Conservation (phyloP, 2,797 vertebrate genomes). For the Molossus molossus region DNA sequence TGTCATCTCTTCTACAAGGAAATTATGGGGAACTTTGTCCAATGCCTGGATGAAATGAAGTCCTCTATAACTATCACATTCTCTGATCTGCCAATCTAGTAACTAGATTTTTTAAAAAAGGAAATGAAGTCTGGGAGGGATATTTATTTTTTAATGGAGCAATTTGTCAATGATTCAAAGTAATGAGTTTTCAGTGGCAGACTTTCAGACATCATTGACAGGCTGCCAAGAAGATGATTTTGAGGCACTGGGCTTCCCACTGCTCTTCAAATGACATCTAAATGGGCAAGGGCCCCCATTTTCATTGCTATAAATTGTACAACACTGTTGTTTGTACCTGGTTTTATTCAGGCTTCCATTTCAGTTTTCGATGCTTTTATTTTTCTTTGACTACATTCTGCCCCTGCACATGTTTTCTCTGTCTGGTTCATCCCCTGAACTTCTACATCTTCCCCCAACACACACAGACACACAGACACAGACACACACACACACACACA, state of each 20-base stretch:
- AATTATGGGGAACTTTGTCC: slow-evolving; percentile 59
- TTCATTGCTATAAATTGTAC: slow-evolving; percentile 53
- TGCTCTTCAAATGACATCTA: slow-evolving; percentile 57
- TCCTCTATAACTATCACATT: slow-evolving; percentile 51
- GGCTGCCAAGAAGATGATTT: slow-evolving; percentile 64
- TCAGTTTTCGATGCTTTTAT: slow-evolving; percentile 55
- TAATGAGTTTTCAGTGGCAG: slow-evolving; percentile 66
- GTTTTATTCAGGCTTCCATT: slow-evolving; percentile 61
- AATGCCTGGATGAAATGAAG: slow-evolving; percentile 59
- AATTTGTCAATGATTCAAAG: slow-evolving; percentile 75
- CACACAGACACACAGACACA: not conserved
- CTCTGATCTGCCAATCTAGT: slow-evolving; percentile 54
- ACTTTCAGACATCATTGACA: slow-evolving; percentile 57
- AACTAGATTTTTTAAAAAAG: slow-evolving; percentile 16
- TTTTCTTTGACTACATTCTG: slow-evolving; percentile 68
- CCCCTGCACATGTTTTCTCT: slow-evolving; percentile 31
- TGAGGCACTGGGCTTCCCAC: not conserved
- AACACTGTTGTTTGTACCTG: slow-evolving; percentile 12
- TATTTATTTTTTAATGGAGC: slow-evolving; percentile 70
- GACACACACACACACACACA: not conserved
- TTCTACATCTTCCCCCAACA: not conserved
- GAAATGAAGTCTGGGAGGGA: slow-evolving; percentile 65
- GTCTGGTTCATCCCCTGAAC: slow-evolving; percentile 43
- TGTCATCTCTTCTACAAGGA: slow-evolving; percentile 43
- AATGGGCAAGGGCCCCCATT: not conserved